A percentile compares a stretch with the other conserved stretches of the same genome.
Evolutionary conservation across 2,888 invertebrate species (phyloP).

Genomic region (Agonopterix alstromeriana): DNA sequence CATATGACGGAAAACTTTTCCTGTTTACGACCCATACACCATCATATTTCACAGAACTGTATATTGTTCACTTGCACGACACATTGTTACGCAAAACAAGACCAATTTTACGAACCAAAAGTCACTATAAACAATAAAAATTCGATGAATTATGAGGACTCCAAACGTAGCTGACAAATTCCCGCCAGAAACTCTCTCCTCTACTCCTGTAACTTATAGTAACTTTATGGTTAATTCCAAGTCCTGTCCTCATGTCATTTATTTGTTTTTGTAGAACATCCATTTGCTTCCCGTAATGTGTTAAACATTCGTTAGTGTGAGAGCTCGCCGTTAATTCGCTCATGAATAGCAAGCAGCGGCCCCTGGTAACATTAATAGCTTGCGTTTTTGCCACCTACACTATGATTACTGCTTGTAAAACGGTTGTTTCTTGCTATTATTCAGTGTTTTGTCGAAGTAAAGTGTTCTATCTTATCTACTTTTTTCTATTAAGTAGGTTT

Average conservation of each 20-base stretch:
- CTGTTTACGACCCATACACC: too few relatives aligned
- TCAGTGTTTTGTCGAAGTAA: constrained; percentile 59
- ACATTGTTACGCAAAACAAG: too few relatives aligned
- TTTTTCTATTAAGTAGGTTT: constrained; percentile 52
- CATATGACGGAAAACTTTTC: too few relatives aligned
- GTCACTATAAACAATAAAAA: too few relatives aligned
- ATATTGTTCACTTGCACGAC: too few relatives aligned
- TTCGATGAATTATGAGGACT: too few relatives aligned
- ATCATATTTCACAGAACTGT: too few relatives aligned
- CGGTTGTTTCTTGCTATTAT: constrained; percentile 60
- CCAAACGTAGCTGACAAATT: too few relatives aligned
- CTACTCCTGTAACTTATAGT: too few relatives aligned
- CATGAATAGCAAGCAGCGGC: constrained; percentile 61
- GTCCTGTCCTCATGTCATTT: constrained; percentile 1
- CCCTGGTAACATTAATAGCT: constrained; percentile 50
- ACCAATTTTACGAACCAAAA: too few relatives aligned
- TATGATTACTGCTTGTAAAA: constrained; percentile 67
- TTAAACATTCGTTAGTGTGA: constrained; percentile 23
- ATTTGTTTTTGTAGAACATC: constrained; percentile 16
- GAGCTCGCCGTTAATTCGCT: constrained; percentile 50
- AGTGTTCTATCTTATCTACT: constrained; percentile 40
- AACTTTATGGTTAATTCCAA: too few relatives aligned
- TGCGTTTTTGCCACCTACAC: constrained; percentile 59
- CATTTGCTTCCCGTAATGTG: constrained; percentile 23
- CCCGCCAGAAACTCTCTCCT: too few relatives aligned